Percentiles rank a stretch among this genome's conserved stretches.
Evolutionary conservation across 2,797 vertebrate species (phyloP).

Genomic region (Ptychobarbus kaznakovi): DNA sequence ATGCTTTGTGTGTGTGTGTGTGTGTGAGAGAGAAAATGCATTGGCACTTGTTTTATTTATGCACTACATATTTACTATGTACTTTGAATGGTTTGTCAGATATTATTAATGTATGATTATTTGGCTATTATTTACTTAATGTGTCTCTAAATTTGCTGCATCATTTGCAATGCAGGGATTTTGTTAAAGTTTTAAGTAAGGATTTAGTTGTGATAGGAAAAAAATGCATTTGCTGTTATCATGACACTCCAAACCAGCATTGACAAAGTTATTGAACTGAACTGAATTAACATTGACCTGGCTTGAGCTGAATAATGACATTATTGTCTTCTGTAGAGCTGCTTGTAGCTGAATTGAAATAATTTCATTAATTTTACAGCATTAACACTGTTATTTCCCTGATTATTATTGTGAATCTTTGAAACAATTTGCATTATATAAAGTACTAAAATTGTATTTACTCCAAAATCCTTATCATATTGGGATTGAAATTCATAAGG

Average conservation of each 20-base stretch:
- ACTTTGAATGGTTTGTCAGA: constrained; percentile 1
- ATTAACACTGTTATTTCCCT: neutral
- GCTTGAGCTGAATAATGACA: neutral
- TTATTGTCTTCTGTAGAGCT: neutral
- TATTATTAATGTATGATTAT: neutral
- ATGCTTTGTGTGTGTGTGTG: neutral
- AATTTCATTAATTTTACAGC: neutral
- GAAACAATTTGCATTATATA: no score
- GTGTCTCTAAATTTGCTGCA: neutral
- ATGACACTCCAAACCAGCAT: neutral
- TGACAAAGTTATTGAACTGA: neutral
- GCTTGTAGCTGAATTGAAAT: neutral
- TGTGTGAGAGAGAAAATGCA: neutral
- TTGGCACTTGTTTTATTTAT: neutral
- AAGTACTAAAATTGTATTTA: no score
- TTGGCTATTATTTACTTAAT: neutral
- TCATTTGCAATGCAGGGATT: neutral
- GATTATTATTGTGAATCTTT: neutral
- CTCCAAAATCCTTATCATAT: no score
- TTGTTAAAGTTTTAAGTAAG: neutral
- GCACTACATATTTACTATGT: neutral
- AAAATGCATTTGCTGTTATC: neutral
- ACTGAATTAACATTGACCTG: neutral
- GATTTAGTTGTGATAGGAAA: neutral
- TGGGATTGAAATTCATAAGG: no score